Base-by-base conservation (phyloP, 1,140 invertebrate species). In the Anthonomus grandis region DNA sequence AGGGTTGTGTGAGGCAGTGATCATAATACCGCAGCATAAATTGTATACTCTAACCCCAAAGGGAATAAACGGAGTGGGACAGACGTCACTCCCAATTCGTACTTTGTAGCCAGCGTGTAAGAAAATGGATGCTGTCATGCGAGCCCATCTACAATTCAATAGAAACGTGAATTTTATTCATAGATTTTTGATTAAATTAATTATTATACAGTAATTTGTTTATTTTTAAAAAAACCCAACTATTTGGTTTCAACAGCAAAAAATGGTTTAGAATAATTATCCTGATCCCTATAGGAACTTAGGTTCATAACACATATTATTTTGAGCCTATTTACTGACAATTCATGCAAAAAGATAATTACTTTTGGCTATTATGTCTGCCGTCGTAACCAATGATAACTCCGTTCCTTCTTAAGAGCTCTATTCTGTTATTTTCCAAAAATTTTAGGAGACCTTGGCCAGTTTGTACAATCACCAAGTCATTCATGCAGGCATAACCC, bases 1-100 rank as follows among this genome's bases (percentile, higher is more conserved):
- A 0, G 96, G 97, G 79, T 99, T 99, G 66, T 99, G 97, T 0
- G 95, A 98, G 0, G 97, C 97, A 12, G 97, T 99, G 0, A 99
- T 84, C 93, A 98, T 95, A 5, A 98, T 81, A 4, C 95, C 95
- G 45, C 84, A 87, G 3, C 83, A 82, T 50, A 86, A 86, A 21
- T 83, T 82, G 23, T 83, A 85, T 56, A 84, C 76, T 10, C 76
- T 71, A 3, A 95, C 86, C 2, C 82, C 79, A 76, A 88, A 98
- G 0, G 96, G 87, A 36, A 99, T 86, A 70, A 96, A 91, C 1
- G 97, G 96, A 2, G 97, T 99, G 9, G 95, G 93, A 65, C 86
- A 89, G 3, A 93, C 81, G 36, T 81, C 73, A 2, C 86, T 86
- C 72, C 87, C 97, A 4, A 98, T 76, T 69, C 88, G 89, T 0